phyloP scores from a whole-genome alignment of 2,113 vertebrate species.

The Cryptomyrus ogoouensis region DNA sequence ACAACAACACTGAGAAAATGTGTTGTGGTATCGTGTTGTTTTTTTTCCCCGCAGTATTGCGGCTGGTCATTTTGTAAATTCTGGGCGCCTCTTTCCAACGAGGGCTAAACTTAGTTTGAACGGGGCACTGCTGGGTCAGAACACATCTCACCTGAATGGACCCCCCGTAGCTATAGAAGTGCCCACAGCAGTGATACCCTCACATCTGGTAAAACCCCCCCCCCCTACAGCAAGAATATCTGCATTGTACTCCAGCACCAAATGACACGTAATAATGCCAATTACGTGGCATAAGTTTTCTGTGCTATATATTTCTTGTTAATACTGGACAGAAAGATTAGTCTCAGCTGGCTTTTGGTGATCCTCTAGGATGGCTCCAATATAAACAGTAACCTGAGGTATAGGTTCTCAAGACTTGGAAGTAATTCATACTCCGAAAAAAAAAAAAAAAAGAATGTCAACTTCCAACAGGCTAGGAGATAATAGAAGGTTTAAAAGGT shows the following conservation, averaged over 20 bases:
- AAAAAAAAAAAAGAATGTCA: not conserved
- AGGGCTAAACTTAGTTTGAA: not conserved
- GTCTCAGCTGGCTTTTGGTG: not conserved
- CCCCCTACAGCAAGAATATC: not conserved
- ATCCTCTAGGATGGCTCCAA: not conserved
- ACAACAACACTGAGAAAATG: not conserved
- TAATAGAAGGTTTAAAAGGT: not conserved
- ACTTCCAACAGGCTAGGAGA: not conserved
- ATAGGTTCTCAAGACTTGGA: not conserved
- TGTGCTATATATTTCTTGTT: not conserved
- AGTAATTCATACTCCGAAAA: not conserved
- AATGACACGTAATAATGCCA: not conserved
- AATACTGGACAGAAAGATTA: not conserved
- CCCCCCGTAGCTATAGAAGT: not conserved
- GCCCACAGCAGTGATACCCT: not conserved
- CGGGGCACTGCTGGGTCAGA: not conserved
- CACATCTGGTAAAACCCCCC: not conserved
- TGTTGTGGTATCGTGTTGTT: not conserved
- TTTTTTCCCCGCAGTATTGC: not conserved
- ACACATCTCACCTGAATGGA: not conserved
- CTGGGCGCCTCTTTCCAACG: not conserved
- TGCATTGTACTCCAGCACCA: not conserved
- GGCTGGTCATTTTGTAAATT: not conserved
- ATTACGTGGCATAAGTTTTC: not conserved
- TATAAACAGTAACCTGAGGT: not conserved